A percentile compares a stretch with the other conserved stretches of the same genome.
Evolutionary conservation across 1,140 invertebrate species (phyloP).

Genomic region (Lerema accius): DNA sequence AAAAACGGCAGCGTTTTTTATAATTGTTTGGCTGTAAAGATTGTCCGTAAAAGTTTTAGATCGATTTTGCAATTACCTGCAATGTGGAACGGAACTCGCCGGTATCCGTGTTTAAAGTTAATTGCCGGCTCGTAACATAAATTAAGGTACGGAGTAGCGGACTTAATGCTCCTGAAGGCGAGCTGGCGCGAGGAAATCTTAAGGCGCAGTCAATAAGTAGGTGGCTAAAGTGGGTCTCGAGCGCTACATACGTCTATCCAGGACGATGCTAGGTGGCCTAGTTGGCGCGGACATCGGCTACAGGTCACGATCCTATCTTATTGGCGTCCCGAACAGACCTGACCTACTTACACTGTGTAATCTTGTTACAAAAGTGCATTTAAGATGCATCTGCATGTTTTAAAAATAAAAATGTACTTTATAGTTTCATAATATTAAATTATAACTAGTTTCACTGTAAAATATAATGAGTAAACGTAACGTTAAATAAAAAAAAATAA

Average conservation of each 20-base stretch:
- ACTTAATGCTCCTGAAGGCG: neutral
- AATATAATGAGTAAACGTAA: no score
- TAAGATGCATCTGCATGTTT: no score
- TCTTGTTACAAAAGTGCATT: slow-evolving; percentile 15
- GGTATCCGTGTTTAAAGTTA: neutral
- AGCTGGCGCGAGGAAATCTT: neutral
- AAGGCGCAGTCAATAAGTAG: slow-evolving; percentile 17
- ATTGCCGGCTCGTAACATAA: neutral
- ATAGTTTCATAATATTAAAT: no score
- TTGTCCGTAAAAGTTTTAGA: neutral
- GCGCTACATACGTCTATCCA: slow-evolving; percentile 55
- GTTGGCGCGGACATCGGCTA: slow-evolving; percentile 56
- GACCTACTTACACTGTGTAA: slow-evolving; percentile 47
- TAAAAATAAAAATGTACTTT: no score
- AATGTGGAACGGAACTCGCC: neutral
- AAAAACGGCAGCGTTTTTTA: slow-evolving; percentile 25
- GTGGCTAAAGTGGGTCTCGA: slow-evolving; percentile 43
- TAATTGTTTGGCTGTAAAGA: slow-evolving; percentile 10
- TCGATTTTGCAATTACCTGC: neutral
- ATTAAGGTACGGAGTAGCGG: neutral
- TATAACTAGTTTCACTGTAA: no score
- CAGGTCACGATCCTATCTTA: slow-evolving; percentile 60
- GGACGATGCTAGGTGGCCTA: slow-evolving; percentile 66
- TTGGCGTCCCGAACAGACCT: slow-evolving; percentile 51
- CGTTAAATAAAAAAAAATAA: no score